Evolutionary conservation across 2,113 vertebrate genomes (phyloP), one percentile per base, ranked within the genome.

Genomic region (Pipa parva): DNA sequence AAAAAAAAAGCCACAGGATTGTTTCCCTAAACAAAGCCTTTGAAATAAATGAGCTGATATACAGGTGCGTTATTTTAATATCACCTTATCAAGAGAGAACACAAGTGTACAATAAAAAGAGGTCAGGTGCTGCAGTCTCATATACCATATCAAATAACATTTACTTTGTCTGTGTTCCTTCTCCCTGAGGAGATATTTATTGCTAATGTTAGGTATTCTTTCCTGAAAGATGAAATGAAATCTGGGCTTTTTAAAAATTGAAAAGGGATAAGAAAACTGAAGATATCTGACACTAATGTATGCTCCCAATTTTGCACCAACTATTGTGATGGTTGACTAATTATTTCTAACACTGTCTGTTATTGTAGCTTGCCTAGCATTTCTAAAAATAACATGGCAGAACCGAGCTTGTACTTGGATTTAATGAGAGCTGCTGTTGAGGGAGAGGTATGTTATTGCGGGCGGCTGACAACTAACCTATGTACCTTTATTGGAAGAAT

Each of bases 371-470:
- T 33, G 65, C 50, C 65, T 59, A 28, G 56, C 45, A 26, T 27
- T 37, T 59, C 65, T 68, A 68, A 52, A 60, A 51, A 60, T 60
- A 68, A 46, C 31, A 11, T 20, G 46, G 15, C n/a, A 57, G 55
- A 12, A 51, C 24, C 18, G 18, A 51, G 24, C 46, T 60, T 59
- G 56, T 50, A 42, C 26, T 9, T 68, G 29, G 56, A 58, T 68
- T 68, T 68, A 68, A 68, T 68, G 65, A 68, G 65, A 39, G 65
- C 17, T 68, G 46, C 56, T 52, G 46, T 59, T 49, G 28, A 51
- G 57, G 56, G 65, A 68, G 65, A 68, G 29, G 56, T 28, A 60
- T 60, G 65, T 60, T 68, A 39, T 52, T 60, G 56, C 31, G 52
- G 52, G 65, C 65, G 39, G 17, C 56, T 68, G 65, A 68, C 56